Percentiles rank a stretch among this genome's conserved stretches.
phyloP scores from a whole-genome alignment of 2,113 vertebrate genomes.

The Verasper variegatus region DNA sequence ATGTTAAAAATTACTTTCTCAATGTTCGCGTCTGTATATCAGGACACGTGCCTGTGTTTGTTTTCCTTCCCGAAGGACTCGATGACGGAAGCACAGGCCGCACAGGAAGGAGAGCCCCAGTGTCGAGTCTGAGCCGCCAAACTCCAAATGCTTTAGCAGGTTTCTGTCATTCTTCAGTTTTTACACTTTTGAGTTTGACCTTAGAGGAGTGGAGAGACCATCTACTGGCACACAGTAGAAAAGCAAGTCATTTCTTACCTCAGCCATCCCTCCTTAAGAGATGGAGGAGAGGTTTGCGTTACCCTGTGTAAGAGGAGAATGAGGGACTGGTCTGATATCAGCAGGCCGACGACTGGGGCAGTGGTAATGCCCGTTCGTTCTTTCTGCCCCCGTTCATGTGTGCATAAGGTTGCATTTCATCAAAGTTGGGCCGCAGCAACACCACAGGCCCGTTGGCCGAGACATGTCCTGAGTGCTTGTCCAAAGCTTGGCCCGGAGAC shows the following conservation, averaged over 20 bases:
- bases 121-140: conserved; percentile 67
- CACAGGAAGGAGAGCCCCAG: conserved; percentile 67
- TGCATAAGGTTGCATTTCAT: conserved; percentile 94
- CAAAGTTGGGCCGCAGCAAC: conserved; percentile 90
- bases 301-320: conserved; percentile 71
- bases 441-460: conserved; percentile 91
- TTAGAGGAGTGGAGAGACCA: conserved; percentile 72
- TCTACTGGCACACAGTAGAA: conserved; percentile 91
- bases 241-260: conserved; percentile 68
- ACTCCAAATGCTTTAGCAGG: conserved; percentile 84
- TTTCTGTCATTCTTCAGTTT: conserved; percentile 60
- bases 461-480: conserved; percentile 91
- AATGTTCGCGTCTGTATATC: conserved; percentile 58
- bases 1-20: conserved; percentile 71
- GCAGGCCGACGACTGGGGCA: conserved; percentile 99
- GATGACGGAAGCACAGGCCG: conserved; percentile 61
- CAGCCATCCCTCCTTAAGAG: conserved; percentile 48
- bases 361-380: conserved; percentile 92
- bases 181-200: conserved; percentile 37
- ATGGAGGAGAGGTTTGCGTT: conserved; percentile 63
- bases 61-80: conserved; percentile 58
- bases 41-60: conserved; percentile 56
- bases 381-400: conserved; percentile 98
- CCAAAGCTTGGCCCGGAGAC: conserved; percentile 74
- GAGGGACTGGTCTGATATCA: conserved; percentile 82